These are phyloP conservation scores for Nasonia oneida DNA, from an alignment of 2,888 invertebrate genomes.

Conservation along the genomic window DNA sequence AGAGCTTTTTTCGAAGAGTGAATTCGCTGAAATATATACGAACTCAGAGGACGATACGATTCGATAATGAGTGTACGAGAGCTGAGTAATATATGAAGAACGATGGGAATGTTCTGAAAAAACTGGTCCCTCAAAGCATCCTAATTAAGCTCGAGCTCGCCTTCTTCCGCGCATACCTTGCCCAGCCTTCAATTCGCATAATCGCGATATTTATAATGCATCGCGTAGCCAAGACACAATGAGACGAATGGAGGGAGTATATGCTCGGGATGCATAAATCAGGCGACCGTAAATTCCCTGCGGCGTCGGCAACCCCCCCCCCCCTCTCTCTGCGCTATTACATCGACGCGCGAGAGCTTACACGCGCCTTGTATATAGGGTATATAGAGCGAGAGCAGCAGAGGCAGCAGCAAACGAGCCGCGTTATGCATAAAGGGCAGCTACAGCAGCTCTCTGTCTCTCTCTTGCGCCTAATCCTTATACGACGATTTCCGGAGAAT, in stretches of 20 bases:
- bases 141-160: neutral
- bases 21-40: neutral
- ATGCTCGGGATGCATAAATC: conserved; percentile 9
- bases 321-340: conserved; percentile 7
- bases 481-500: conserved; percentile 25
- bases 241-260: neutral
- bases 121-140: too few relatives aligned
- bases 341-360: conserved; percentile 6
- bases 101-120: too few relatives aligned
- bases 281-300: conserved; percentile 18
- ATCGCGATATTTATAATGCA: neutral
- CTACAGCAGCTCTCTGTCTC: neutral
- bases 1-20: neutral
- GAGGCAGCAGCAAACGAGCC: neutral
- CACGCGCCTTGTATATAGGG: neutral
- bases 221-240: neutral
- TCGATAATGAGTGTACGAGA: too few relatives aligned
- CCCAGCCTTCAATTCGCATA: conserved; percentile 1
- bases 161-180: neutral
- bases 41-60: neutral
- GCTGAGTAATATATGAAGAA: too few relatives aligned
- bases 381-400: neutral
- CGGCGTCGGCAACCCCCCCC: neutral
- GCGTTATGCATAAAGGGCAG: conserved; percentile 6
- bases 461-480: conserved; percentile 18